Evolutionary conservation across 2,797 vertebrate genomes (phyloP).

Genomic region (Phaenicophaeus curvirostris): DNA sequence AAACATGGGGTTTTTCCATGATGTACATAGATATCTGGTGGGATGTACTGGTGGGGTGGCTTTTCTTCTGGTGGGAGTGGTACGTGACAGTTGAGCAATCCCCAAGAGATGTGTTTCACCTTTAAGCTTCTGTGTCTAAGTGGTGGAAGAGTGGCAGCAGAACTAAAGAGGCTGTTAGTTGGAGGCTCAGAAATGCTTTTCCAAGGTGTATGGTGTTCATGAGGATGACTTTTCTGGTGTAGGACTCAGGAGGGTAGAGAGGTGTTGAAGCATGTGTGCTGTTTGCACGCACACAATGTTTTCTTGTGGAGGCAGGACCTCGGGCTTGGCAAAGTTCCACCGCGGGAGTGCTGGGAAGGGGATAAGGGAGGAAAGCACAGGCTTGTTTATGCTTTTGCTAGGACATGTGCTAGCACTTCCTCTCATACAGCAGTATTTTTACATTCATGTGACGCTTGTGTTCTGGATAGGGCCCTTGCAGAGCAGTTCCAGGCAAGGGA

Average conservation of each 20-base stretch:
- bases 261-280: background rate
- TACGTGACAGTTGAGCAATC: background rate
- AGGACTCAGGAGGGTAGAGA: background rate
- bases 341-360: background rate
- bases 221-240: background rate
- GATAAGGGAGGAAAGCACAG: background rate
- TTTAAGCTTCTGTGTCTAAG: background rate
- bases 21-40: background rate
- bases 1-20: background rate
- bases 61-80: background rate
- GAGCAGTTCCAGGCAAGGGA: background rate
- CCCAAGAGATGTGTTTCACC: background rate
- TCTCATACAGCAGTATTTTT: background rate
- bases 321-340: background rate
- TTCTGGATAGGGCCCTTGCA: background rate
- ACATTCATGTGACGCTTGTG: background rate
- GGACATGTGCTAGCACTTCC: background rate
- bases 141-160: background rate
- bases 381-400: background rate
- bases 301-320: background rate
- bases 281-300: accelerated
- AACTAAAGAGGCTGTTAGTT: background rate
- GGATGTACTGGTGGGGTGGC: background rate
- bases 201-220: background rate
- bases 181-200: background rate